These are phyloP conservation scores for Charina bottae DNA, from an alignment of 2,113 vertebrate species.

Conservation along the genomic window DNA sequence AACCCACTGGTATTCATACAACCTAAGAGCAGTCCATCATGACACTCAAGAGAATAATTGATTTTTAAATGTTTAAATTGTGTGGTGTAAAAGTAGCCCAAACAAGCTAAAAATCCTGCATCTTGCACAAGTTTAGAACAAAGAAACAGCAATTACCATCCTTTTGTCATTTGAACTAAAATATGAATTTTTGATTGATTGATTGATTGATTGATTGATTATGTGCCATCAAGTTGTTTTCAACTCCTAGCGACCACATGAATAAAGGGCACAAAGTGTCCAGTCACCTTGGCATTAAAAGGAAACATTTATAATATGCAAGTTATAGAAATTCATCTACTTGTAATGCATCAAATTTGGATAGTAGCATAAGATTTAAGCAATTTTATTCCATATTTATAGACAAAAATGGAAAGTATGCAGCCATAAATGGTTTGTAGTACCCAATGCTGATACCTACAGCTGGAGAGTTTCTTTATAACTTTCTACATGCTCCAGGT, in stretches of 20 bases:
- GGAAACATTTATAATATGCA: neutral
- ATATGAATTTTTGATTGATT: neutral
- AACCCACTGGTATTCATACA: neutral
- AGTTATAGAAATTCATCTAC: neutral
- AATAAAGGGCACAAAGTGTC: neutral
- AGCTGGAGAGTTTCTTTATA: neutral
- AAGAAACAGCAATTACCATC: neutral
- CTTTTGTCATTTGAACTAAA: neutral
- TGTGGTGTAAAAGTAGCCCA: too few species aligned
- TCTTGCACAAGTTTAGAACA: neutral
- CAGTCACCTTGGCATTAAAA: neutral
- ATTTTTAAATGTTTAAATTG: neutral
- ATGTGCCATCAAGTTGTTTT: neutral
- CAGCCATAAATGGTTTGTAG: neutral
- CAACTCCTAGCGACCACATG: neutral
- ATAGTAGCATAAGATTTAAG: neutral
- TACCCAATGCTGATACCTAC: neutral
- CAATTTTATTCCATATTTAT: neutral
- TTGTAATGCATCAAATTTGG: neutral
- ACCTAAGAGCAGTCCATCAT: neutral
- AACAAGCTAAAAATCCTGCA: neutral
- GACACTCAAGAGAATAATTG: neutral
- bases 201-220: neutral
- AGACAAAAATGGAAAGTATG: neutral
- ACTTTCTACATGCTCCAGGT: neutral